A percentile compares a stretch with the other conserved stretches of the same genome.
phyloP scores from a whole-genome alignment of 2,113 vertebrate genomes.

The Coracopsis vasa region DNA sequence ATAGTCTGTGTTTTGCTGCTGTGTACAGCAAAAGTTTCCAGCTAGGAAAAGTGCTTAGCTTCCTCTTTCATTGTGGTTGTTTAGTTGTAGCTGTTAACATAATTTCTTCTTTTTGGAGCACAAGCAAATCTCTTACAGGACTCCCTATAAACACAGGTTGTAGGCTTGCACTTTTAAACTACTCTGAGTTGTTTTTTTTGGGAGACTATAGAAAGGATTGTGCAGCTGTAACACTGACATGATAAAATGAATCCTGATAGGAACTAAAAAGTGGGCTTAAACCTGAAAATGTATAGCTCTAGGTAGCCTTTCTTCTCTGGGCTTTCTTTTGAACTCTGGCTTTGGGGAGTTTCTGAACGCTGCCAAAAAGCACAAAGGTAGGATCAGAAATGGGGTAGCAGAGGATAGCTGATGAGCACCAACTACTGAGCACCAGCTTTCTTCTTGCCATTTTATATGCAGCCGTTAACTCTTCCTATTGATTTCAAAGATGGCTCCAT shows the following conservation, averaged over 20 bases:
- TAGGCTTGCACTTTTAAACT: neutral
- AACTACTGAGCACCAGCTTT: neutral
- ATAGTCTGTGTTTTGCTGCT: slow-evolving; percentile 26
- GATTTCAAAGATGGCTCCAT: neutral
- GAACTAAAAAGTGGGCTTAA: neutral
- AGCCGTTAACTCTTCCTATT: neutral
- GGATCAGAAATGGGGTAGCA: neutral
- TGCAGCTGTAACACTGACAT: neutral
- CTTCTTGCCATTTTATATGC: neutral
- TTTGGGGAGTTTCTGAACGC: neutral
- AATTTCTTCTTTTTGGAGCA: neutral
- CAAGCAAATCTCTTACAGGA: neutral
- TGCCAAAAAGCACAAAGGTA: neutral
- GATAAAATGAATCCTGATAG: neutral
- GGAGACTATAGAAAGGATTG: neutral
- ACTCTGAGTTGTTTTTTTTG: neutral
- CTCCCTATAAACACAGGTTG: neutral
- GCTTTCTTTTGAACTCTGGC: neutral
- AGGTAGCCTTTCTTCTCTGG: slow-evolving; percentile 3
- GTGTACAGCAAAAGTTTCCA: slow-evolving; percentile 19
- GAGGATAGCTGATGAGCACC: neutral
- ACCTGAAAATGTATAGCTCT: neutral
- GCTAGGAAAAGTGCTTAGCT: neutral
- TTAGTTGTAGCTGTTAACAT: neutral
- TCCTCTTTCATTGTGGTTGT: neutral